Conservation (phyloP, 2,888 invertebrate species). For the Leptothorax acervorum region DNA sequence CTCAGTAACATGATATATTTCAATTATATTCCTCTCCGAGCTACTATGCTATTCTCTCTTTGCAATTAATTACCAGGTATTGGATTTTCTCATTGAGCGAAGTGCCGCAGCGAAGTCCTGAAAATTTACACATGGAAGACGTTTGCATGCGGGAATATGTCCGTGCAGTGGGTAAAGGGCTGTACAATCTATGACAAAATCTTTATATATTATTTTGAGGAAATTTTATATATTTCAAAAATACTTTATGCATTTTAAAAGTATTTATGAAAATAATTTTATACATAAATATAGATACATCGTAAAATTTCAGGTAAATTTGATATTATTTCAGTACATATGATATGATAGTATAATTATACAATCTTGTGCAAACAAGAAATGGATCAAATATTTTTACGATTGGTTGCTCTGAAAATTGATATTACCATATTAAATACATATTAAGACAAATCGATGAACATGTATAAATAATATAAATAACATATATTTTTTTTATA, state of each 20-base stretch:
- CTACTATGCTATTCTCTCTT: conserved; percentile 50
- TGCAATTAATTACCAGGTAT: conserved; percentile 58
- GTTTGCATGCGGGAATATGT: conserved; percentile 57
- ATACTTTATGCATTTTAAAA: not conserved
- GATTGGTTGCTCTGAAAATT: not conserved
- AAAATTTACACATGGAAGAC: conserved; percentile 62
- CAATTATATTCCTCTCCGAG: conserved; percentile 47
- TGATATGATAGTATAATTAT: not conserved
- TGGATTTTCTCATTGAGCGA: conserved; percentile 49
- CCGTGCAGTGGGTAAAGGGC: conserved; percentile 53
- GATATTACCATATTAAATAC: not conserved
- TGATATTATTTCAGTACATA: not conserved
- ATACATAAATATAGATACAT: not conserved
- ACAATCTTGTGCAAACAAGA: not conserved
- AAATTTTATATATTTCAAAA: not conserved
- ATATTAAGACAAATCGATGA: not conserved
- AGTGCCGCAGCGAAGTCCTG: conserved; percentile 56
- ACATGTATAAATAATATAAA: not conserved
- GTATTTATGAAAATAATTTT: not conserved
- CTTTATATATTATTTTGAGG: not conserved
- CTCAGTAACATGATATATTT: conserved; percentile 47
- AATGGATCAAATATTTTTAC: not conserved
- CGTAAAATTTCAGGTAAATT: not conserved
- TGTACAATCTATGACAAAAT: conserved; percentile 50
- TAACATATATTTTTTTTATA: not conserved